A percentile compares a stretch with the other conserved stretches of the same genome.
Evolutionary conservation across 1,140 invertebrate species (phyloP).

Genomic region (Eumaeus atala): DNA sequence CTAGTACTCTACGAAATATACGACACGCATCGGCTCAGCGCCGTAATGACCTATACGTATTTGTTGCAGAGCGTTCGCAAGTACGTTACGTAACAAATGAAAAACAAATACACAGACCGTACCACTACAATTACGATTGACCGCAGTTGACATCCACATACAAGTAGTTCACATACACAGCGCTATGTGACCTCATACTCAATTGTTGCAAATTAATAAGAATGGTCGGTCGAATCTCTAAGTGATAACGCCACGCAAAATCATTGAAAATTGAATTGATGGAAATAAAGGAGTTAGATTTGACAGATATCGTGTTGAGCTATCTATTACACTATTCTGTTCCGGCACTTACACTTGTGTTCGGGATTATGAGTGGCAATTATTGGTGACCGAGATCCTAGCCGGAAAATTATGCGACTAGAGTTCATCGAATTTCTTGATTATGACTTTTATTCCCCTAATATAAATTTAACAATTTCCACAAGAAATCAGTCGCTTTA

Average conservation of each 20-base stretch:
- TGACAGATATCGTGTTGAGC: background rate
- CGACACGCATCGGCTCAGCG: too few species aligned
- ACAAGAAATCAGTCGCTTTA: constrained; percentile 4
- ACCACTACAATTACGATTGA: background rate
- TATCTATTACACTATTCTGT: constrained; percentile 2
- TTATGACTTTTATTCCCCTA: too few species aligned
- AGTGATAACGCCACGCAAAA: constrained; percentile 10
- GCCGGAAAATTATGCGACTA: too few species aligned
- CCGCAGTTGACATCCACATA: background rate
- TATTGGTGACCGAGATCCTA: too few species aligned
- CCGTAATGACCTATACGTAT: too few species aligned
- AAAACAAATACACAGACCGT: background rate
- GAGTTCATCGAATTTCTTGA: too few species aligned
- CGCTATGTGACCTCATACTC: constrained; percentile 7
- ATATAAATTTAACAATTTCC: background rate
- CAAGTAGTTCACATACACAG: constrained; percentile 8
- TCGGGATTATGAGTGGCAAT: too few species aligned
- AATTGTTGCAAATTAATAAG: constrained; percentile 15
- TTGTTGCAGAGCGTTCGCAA: background rate
- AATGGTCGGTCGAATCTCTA: constrained; percentile 13
- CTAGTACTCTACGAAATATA: too few species aligned
- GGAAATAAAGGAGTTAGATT: too few species aligned
- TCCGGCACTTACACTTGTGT: too few species aligned
- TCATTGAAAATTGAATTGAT: background rate
- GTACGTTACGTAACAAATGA: constrained; percentile 1